Evolutionary conservation across 2,113 vertebrate species (phyloP).

Genomic region (Picathartes gymnocephalus): DNA sequence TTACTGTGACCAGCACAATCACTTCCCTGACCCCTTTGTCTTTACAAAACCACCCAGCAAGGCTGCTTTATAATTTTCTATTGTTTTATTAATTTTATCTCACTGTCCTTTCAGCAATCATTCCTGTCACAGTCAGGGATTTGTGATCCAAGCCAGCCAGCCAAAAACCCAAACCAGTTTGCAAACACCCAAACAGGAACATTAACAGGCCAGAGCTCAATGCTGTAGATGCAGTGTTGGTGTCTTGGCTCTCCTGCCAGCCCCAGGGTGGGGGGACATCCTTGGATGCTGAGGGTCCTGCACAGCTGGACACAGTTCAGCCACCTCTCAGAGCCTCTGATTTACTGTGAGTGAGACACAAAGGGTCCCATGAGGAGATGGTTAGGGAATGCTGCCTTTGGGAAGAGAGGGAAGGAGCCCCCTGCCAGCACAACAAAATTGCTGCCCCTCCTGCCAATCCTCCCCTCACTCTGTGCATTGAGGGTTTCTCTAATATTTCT

Average conservation of each 20-base stretch:
- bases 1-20: not conserved
- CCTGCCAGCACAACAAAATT: not conserved
- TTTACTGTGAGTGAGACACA: not conserved
- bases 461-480: not conserved
- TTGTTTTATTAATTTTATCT: not conserved
- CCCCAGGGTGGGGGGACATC: not conserved
- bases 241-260: not conserved
- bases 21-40: not conserved
- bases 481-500: not conserved
- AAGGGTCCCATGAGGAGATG: not conserved
- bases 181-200: not conserved
- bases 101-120: not conserved
- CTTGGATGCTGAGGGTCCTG: not conserved
- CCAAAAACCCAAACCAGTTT: not conserved
- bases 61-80: not conserved
- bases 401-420: not conserved
- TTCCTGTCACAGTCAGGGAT: not conserved
- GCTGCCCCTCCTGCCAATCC: not conserved
- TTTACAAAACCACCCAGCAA: not conserved
- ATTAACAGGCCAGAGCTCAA: not conserved
- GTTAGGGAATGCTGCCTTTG: not conserved
- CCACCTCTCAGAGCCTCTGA: not conserved
- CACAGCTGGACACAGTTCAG: not conserved
- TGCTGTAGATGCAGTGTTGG: accelerated
- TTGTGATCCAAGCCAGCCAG: not conserved